Evolutionary conservation across 2,113 vertebrate genomes (phyloP).

Genomic region (Boleophthalmus pectinirostris): DNA sequence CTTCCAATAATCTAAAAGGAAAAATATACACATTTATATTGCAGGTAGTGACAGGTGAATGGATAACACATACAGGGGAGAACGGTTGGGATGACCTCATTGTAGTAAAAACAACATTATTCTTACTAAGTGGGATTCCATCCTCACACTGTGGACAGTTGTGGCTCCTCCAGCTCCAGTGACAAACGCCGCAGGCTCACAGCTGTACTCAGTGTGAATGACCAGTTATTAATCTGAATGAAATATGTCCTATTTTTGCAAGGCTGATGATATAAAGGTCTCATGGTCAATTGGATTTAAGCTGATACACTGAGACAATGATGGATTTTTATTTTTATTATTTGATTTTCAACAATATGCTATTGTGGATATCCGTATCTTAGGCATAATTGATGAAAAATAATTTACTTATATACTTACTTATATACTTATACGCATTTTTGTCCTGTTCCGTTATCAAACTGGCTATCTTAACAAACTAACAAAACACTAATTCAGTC

Average conservation of each 20-base stretch:
- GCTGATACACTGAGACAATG: too few relatives aligned
- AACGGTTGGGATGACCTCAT: slow-evolving; percentile 55
- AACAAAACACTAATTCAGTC: too few relatives aligned
- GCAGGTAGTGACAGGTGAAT: not conserved
- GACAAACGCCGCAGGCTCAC: slow-evolving; percentile 39
- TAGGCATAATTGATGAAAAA: too few relatives aligned
- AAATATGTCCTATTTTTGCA: not conserved
- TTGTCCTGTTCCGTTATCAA: too few relatives aligned
- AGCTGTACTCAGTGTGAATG: slow-evolving; percentile 39
- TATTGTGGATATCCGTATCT: too few relatives aligned
- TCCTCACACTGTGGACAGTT: slow-evolving; percentile 48
- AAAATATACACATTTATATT: slow-evolving; percentile 24
- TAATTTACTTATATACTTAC: too few relatives aligned
- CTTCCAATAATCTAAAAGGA: slow-evolving; percentile 29
- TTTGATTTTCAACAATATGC: too few relatives aligned
- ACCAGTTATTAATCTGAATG: slow-evolving; percentile 10
- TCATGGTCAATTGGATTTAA: too few relatives aligned
- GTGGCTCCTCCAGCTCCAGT: slow-evolving; percentile 30
- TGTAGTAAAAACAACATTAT: slow-evolving; percentile 63
- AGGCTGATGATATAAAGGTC: too few relatives aligned
- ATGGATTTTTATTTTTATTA: too few relatives aligned
- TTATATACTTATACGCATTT: too few relatives aligned
- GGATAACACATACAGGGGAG: slow-evolving; percentile 5
- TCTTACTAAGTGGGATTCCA: slow-evolving; percentile 56
- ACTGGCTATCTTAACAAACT: too few relatives aligned